A percentile compares a stretch with the other conserved stretches of the same genome.
Evolutionary conservation across 53 echinoderm and acorn worm genomes (phyloP).

Genomic region (Arbacia lixula): DNA sequence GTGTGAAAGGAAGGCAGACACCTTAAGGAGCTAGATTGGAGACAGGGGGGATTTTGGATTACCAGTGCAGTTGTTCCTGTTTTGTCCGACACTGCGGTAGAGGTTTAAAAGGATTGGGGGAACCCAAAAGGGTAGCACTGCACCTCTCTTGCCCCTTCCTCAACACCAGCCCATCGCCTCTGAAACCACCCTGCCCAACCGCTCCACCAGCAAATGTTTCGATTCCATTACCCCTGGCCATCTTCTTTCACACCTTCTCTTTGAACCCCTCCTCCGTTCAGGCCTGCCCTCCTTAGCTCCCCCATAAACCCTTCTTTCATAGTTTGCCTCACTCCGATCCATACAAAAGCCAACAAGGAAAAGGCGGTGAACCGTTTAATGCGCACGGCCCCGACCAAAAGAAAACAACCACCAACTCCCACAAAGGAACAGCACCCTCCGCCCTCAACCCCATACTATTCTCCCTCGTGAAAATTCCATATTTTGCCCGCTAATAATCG

Average conservation of each 20-base stretch:
- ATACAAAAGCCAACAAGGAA: conserved; percentile 10
- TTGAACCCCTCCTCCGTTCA: neutral
- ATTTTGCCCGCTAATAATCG: conserved; percentile 41
- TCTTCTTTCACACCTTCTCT: conserved; percentile 34
- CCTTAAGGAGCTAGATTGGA: conserved; percentile 17
- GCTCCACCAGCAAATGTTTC: neutral
- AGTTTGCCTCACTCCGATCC: conserved; percentile 6
- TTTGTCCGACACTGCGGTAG: conserved; percentile 25
- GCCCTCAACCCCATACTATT: neutral
- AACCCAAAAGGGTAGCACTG: neutral
- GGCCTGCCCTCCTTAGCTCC: conserved; percentile 5
- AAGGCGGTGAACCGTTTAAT: conserved; percentile 34
- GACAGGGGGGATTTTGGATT: conserved; percentile 27
- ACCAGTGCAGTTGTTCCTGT: neutral
- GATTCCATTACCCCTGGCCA: conserved; percentile 28
- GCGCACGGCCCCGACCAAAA: neutral
- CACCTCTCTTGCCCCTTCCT: too few species aligned
- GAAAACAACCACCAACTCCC: conserved; percentile 25
- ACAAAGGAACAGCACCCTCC: neutral
- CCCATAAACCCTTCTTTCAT: conserved; percentile 1
- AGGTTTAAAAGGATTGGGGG: conserved; percentile 21
- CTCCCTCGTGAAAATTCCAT: conserved; percentile 13
- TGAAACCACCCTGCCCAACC: neutral
- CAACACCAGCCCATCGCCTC: too few species aligned
- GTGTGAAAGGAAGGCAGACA: conserved; percentile 35